phyloP scores from a whole-genome alignment of 2,113 vertebrate genomes.

The Oncorhynchus keta region DNA sequence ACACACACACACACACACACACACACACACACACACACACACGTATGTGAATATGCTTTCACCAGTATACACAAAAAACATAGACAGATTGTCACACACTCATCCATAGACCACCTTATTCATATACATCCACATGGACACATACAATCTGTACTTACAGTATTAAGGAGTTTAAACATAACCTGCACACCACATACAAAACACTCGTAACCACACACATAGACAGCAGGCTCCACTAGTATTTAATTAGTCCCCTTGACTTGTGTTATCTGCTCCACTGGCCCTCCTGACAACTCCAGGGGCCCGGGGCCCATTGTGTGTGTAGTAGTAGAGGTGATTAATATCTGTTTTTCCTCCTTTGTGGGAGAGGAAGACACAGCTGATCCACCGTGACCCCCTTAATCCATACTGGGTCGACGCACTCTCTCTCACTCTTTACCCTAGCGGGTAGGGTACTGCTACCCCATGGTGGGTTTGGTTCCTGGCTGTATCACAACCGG shows the following conservation, averaged over 20 bases:
- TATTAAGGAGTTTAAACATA: too few species aligned
- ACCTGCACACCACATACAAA: background rate
- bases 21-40: background rate
- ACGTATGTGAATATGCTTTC: background rate
- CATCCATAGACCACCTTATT: background rate
- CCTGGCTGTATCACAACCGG: too few species aligned
- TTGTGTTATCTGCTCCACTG: slow-evolving; percentile 38
- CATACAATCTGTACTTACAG: too few species aligned
- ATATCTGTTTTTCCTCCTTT: slow-evolving; percentile 75
- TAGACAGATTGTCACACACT: background rate
- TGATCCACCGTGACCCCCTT: slow-evolving; percentile 68
- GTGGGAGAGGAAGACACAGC: slow-evolving; percentile 70
- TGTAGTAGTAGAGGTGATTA: slow-evolving; percentile 74
- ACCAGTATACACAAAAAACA: too few species aligned
- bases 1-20: too few species aligned
- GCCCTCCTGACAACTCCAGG: slow-evolving; percentile 15
- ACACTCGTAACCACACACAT: slow-evolving; percentile 1
- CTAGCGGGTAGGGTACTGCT: too few species aligned
- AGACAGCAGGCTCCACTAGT: background rate
- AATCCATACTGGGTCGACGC: slow-evolving; percentile 57
- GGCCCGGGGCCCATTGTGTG: slow-evolving; percentile 54
- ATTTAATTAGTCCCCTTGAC: slow-evolving; percentile 53
- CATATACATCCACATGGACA: background rate
- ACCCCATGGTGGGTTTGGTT: too few species aligned
- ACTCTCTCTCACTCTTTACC: background rate